A percentile compares a stretch with the other conserved stretches of the same genome.
These are phyloP conservation scores for Rhagonycha lutea DNA, from an alignment of 2,888 invertebrate species.

Conservation along the genomic window DNA sequence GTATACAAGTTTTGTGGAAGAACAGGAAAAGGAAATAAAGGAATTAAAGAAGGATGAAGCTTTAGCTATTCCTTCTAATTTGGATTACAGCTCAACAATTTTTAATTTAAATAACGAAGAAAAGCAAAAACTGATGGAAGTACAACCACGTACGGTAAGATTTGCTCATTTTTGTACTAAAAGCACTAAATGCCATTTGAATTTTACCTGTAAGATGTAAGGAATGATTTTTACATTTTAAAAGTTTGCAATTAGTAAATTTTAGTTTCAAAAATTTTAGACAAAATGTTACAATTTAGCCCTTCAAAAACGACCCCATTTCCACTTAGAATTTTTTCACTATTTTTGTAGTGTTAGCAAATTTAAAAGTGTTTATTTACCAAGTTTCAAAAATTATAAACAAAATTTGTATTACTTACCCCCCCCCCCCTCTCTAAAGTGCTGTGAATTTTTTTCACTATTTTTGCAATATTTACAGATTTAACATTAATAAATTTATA, in stretches of 20 bases:
- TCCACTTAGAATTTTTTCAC: no score
- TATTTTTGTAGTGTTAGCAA: background rate
- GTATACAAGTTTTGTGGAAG: slow-evolving; percentile 62
- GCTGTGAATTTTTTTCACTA: no score
- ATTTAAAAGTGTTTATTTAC: slow-evolving; percentile 21
- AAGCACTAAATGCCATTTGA: background rate
- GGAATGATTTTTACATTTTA: no score
- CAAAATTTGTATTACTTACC: no score
- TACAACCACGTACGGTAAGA: slow-evolving; percentile 70
- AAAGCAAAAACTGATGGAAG: slow-evolving; percentile 65
- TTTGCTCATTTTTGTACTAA: background rate
- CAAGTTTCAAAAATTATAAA: no score
- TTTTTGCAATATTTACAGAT: no score
- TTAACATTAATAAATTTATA: no score
- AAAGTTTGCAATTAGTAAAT: no score
- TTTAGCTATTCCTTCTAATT: slow-evolving; percentile 67
- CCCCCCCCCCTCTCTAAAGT: no score
- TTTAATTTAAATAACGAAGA: slow-evolving; percentile 74
- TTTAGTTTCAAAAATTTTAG: no score
- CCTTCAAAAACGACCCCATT: no score
- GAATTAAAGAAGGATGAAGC: slow-evolving; percentile 70
- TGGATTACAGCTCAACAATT: slow-evolving; percentile 67
- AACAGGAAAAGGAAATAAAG: slow-evolving; percentile 68
- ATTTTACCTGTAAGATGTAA: background rate
- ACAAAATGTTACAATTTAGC: no score